phyloP scores from a whole-genome alignment of 2,888 invertebrate genomes.

The Nysson spinosus region DNA sequence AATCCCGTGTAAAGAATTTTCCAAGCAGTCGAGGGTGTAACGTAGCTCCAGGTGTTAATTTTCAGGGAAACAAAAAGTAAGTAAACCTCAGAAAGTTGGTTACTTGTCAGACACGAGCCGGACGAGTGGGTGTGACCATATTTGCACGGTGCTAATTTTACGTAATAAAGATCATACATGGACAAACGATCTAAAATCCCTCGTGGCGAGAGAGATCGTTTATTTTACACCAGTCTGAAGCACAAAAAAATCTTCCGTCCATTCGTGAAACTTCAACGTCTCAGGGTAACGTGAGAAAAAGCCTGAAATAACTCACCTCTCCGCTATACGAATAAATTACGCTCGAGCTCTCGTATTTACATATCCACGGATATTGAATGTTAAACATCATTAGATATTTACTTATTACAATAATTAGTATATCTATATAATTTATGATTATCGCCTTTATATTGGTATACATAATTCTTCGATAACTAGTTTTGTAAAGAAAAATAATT shows the following conservation, averaged over 20 bases:
- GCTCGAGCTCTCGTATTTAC: background rate
- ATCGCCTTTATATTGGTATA: no score
- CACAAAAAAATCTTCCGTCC: slow-evolving; percentile 12
- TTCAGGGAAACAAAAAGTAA: slow-evolving; percentile 29
- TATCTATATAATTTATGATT: no score
- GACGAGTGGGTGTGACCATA: slow-evolving; percentile 48
- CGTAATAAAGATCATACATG: slow-evolving; percentile 55
- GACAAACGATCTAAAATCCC: slow-evolving; percentile 40
- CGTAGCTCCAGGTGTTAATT: slow-evolving; percentile 50
- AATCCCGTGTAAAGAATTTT: no score
- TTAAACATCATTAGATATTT: no score
- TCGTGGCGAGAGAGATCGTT: slow-evolving; percentile 35
- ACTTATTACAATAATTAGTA: no score
- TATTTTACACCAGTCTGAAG: slow-evolving; percentile 15
- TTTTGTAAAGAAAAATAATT: no score
- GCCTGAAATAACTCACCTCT: slow-evolving; percentile 21
- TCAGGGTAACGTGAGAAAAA: slow-evolving; percentile 25
- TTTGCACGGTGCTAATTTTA: slow-evolving; percentile 56
- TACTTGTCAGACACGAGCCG: slow-evolving; percentile 42
- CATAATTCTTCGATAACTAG: no score
- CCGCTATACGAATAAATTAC: slow-evolving; percentile 18
- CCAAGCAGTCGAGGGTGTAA: slow-evolving; percentile 8
- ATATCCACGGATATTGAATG: no score
- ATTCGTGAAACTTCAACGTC: slow-evolving; percentile 12
- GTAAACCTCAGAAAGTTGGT: slow-evolving; percentile 17